phyloP scores from a whole-genome alignment of 2,113 vertebrate species.

The Heloderma charlesbogerti region DNA sequence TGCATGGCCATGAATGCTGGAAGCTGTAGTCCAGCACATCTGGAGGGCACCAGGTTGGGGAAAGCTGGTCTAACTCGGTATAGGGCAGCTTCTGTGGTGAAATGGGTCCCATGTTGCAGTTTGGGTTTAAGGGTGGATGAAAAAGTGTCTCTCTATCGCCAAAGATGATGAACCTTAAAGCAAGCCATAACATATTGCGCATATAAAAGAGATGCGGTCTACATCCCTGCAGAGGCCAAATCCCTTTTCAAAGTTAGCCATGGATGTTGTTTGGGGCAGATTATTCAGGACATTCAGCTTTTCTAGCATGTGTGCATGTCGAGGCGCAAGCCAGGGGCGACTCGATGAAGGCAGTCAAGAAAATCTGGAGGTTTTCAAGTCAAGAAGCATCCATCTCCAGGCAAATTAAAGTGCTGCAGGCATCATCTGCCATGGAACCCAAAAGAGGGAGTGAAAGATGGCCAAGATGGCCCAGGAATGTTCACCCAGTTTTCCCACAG shows the following conservation, averaged over 20 bases:
- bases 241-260: background rate
- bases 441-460: background rate
- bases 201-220: background rate
- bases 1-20: too few relatives aligned
- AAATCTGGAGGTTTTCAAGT: constrained; percentile 44
- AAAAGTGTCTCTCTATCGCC: background rate
- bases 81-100: background rate
- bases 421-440: accelerated
- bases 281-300: background rate
- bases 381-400: background rate
- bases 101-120: background rate
- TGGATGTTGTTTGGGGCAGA: background rate
- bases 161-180: too few relatives aligned
- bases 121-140: background rate
- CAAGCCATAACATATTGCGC: background rate
- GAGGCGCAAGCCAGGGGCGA: background rate
- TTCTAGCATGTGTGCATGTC: too few relatives aligned
- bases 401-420: background rate
- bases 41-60: too few relatives aligned
- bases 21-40: too few relatives aligned
- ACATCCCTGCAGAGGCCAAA: background rate
- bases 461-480: constrained; percentile 11
- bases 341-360: background rate
- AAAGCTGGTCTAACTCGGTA: background rate
- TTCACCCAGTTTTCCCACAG: background rate